These are phyloP conservation scores for Ormyrus rosae DNA, from an alignment of 2,888 invertebrate genomes.

Conservation along the genomic window DNA sequence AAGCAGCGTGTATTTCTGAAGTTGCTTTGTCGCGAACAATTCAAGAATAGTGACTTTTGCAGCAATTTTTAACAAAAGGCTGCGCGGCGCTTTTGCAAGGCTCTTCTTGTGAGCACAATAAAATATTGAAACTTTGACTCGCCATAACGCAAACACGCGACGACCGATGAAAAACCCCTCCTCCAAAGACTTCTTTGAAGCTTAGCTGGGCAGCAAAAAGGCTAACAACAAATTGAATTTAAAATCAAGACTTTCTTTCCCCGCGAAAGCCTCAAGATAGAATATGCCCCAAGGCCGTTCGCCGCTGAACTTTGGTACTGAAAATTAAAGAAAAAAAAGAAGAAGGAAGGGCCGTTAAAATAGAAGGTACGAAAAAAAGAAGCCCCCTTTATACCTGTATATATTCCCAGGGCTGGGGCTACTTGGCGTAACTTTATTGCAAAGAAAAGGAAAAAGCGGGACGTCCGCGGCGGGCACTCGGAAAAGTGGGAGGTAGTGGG, in stretches of 20 bases:
- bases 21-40: too few species aligned
- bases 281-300: constrained; percentile 27
- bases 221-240: constrained; percentile 20
- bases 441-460: constrained; percentile 9
- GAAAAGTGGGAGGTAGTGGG: constrained; percentile 23
- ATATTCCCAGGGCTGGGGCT: not conserved
- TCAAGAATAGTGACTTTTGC: too few species aligned
- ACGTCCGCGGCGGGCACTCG: constrained; percentile 1
- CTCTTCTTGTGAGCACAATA: too few species aligned
- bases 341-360: not conserved
- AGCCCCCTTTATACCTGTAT: constrained; percentile 9
- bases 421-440: constrained; percentile 46
- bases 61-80: not conserved
- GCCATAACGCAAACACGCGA: not conserved
- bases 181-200: not conserved
- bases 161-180: not conserved
- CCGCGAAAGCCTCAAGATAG: constrained; percentile 9
- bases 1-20: too few species aligned
- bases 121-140: not conserved
- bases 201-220: not conserved
- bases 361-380: not conserved
- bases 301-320: constrained; percentile 7
- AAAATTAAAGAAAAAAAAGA: constrained; percentile 33
- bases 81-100: not conserved
- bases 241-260: constrained; percentile 30